These are phyloP conservation scores for Eublepharis macularius DNA, from an alignment of 2,113 vertebrate species.

Conservation along the genomic window DNA sequence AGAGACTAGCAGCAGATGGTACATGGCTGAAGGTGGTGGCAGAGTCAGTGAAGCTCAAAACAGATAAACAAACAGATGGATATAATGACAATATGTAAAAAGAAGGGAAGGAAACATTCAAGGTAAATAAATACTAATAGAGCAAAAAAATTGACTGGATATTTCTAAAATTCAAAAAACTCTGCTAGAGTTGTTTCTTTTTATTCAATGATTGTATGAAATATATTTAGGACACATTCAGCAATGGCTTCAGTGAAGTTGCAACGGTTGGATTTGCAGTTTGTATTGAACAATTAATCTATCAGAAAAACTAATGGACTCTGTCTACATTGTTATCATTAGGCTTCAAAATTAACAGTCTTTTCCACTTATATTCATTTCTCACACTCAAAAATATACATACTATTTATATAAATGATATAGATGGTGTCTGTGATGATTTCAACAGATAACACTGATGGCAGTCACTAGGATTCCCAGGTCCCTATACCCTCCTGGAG, in stretches of 20 bases:
- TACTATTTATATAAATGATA: background rate
- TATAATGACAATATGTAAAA: background rate
- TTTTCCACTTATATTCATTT: background rate
- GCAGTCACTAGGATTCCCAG: no score
- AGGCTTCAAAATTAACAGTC: background rate
- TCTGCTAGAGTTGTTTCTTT: no score
- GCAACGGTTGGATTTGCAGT: background rate
- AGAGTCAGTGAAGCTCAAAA: background rate
- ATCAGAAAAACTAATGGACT: background rate
- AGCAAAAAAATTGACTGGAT: background rate
- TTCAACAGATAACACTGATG: background rate
- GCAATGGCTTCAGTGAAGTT: background rate
- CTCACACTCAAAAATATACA: background rate
- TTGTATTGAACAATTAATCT: background rate
- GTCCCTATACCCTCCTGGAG: no score
- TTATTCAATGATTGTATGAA: background rate
- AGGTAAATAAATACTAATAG: constrained; percentile 3
- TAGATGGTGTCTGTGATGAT: background rate
- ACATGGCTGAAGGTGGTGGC: constrained; percentile 19
- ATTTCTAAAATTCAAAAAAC: background rate
- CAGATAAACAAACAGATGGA: background rate
- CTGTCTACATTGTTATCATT: background rate
- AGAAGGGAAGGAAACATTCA: background rate
- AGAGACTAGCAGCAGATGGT: background rate
- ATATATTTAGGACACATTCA: background rate